Conservation (phyloP, 2,888 invertebrate genomes). For the Matsumyia berberina region DNA sequence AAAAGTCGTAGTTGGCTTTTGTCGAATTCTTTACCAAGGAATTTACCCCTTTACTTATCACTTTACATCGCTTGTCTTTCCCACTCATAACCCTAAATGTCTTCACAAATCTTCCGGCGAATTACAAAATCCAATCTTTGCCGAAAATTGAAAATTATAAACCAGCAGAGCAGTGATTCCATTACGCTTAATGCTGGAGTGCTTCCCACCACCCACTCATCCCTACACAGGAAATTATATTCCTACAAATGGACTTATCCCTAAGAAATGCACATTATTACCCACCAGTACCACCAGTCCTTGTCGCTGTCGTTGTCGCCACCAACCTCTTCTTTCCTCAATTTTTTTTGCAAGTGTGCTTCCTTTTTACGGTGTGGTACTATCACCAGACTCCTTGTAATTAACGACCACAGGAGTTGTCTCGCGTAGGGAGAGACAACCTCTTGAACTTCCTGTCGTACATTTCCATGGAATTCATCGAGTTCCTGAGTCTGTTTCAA, state of each 20-base stretch:
- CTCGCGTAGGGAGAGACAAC: neutral
- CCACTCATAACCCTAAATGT: neutral
- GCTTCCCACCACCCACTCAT: constrained; percentile 2
- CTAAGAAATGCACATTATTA: constrained; percentile 34
- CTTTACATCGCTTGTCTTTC: too few species aligned
- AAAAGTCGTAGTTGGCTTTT: too few species aligned
- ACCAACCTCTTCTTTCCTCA: constrained; percentile 22
- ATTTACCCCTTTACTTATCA: neutral
- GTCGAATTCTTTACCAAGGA: neutral
- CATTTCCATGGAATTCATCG: constrained; percentile 66
- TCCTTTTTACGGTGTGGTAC: constrained; percentile 23
- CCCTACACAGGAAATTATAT: constrained; percentile 18
- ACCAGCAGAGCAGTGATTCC: constrained; percentile 62
- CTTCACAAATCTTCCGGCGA: constrained; percentile 26
- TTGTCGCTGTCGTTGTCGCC: neutral
- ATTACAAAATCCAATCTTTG: constrained; percentile 60
- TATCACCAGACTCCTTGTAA: constrained; percentile 50
- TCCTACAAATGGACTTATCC: constrained; percentile 48
- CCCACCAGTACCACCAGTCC: neutral
- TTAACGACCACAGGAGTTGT: constrained; percentile 72
- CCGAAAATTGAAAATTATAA: constrained; percentile 71
- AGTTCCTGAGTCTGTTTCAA: constrained; percentile 68
- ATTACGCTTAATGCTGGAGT: constrained; percentile 58
- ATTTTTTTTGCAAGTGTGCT: constrained; percentile 36
- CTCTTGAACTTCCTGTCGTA: constrained; percentile 64